Conservation (phyloP, 2,888 invertebrate genomes). For the Subacronicta megacephala region DNA sequence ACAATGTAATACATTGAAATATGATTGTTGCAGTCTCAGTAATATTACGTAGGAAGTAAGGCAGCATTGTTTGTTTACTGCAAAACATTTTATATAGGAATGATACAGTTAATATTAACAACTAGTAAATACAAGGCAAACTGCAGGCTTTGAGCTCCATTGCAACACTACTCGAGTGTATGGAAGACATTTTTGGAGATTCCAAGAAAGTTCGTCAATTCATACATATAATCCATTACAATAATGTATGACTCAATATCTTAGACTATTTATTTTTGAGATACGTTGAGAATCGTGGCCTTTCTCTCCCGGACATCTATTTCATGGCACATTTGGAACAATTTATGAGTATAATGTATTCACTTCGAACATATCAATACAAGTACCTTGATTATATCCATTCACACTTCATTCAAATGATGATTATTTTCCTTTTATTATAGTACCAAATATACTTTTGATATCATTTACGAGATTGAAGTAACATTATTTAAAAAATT, state of each 20-base stretch:
- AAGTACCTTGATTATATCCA: conserved; percentile 46
- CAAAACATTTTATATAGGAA: conserved; percentile 55
- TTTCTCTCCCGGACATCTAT: conserved; percentile 48
- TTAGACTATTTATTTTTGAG: conserved; percentile 57
- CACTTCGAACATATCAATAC: conserved; percentile 46
- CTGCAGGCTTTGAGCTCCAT: conserved; percentile 44
- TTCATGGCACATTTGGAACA: conserved; percentile 61
- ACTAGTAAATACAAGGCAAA: conserved; percentile 56
- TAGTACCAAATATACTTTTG: conserved; percentile 55
- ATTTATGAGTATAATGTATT: conserved; percentile 60
- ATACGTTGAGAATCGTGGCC: conserved; percentile 52
- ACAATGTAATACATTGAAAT: conserved; percentile 52
- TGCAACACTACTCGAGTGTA: conserved; percentile 36
- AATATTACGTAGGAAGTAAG: conserved; percentile 48
- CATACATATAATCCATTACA: conserved; percentile 44
- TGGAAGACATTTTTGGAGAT: conserved; percentile 60
- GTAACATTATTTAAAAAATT: conserved; percentile 53
- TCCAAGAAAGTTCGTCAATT: conserved; percentile 46
- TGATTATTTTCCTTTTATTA: conserved; percentile 23
- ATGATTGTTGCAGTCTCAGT: conserved; percentile 53
- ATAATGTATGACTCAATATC: conserved; percentile 54
- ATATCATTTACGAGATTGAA: conserved; percentile 44
- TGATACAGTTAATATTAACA: conserved; percentile 48
- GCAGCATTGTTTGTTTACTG: conserved; percentile 48
- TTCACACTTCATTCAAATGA: conserved; percentile 50